A percentile compares a stretch with the other conserved stretches of the same genome.
Evolutionary conservation across 2,113 vertebrate genomes (phyloP).

Genomic region (Cariama cristata): DNA sequence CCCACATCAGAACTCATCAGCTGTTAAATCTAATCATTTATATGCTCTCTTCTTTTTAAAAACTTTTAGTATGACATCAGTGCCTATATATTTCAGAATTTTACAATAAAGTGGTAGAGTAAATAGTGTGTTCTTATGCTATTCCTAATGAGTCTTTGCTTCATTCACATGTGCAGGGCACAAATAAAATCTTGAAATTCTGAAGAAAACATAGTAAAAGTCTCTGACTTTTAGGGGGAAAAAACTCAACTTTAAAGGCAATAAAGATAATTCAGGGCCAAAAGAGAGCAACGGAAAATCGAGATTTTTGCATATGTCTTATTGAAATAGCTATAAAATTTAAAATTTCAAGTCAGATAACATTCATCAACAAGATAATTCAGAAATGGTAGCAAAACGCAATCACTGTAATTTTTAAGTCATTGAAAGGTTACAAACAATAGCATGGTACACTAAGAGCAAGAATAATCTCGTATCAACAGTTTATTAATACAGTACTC

Average conservation of each 20-base stretch:
- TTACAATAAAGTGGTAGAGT: neutral
- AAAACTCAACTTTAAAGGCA: accelerated
- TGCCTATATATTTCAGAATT: neutral
- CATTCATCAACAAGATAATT: neutral
- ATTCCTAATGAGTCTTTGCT: neutral
- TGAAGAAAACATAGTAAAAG: neutral
- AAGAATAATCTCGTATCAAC: neutral
- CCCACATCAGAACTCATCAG: neutral
- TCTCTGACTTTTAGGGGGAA: neutral
- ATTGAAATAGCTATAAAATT: neutral
- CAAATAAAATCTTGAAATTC: neutral
- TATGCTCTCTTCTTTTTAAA: neutral
- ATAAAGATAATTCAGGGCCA: neutral
- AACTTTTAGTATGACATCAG: neutral
- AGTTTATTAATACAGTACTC: neutral
- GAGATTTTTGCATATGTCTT: neutral
- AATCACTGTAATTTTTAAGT: neutral
- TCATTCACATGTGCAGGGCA: neutral
- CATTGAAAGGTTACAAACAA: neutral
- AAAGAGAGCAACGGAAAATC: neutral
- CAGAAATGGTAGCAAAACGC: neutral
- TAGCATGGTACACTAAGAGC: neutral
- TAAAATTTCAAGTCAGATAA: neutral
- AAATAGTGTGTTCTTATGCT: neutral
- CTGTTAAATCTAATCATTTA: neutral